These are phyloP conservation scores for Eulemur macaco DNA, from an alignment of 2,113 vertebrate genomes.

Conservation along the genomic window DNA sequence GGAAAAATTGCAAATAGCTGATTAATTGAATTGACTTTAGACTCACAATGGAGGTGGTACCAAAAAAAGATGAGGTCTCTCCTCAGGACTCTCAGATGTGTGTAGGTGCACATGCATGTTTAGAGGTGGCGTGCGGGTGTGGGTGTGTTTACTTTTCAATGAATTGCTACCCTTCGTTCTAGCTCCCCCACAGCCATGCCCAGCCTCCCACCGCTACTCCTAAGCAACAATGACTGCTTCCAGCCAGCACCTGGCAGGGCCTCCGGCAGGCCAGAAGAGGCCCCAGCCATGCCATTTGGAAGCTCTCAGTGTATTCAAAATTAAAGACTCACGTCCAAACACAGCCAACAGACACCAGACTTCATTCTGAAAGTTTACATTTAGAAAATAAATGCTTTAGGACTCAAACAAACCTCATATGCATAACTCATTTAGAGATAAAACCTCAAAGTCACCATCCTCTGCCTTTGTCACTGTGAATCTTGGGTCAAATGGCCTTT, in stretches of 20 bases:
- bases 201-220: neutral
- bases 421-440: neutral
- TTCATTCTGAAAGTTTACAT: neutral
- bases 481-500: neutral
- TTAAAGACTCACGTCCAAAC: neutral
- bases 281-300: neutral
- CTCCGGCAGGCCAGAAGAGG: neutral
- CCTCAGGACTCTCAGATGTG: neutral
- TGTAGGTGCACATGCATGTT: neutral
- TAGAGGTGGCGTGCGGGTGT: fast-evolving
- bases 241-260: neutral
- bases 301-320: neutral
- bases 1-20: neutral
- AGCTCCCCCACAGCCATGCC: neutral
- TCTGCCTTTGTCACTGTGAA: neutral
- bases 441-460: neutral
- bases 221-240: neutral
- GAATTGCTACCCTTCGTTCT: neutral
- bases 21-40: neutral
- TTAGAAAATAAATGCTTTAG: neutral
- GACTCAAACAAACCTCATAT: neutral
- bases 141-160: neutral
- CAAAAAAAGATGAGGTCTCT: neutral
- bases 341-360: neutral
- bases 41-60: neutral